Percentiles rank a stretch among this genome's conserved stretches.
These are phyloP conservation scores for Plutomurus gul DNA, from an alignment of 1,140 invertebrate species.

Conservation along the genomic window DNA sequence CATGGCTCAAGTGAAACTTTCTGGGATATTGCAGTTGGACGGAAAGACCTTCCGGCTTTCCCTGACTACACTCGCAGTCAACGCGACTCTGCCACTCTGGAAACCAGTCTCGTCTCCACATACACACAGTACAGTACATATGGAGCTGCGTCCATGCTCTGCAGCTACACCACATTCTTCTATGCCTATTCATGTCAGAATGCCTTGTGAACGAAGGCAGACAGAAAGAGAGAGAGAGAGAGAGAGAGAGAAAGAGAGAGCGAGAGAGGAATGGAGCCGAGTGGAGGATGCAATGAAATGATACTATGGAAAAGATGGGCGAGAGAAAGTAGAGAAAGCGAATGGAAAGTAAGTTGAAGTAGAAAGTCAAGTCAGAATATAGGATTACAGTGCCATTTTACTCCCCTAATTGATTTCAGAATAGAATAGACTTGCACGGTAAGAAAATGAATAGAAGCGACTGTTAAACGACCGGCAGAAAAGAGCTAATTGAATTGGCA, in stretches of 20 bases:
- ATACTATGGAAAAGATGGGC: background rate
- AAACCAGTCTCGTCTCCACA: no score
- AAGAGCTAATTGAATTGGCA: conserved; percentile 21
- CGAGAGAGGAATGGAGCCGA: background rate
- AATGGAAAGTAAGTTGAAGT: background rate
- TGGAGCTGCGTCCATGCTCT: no score
- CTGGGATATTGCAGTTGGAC: background rate
- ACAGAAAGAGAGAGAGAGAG: no score
- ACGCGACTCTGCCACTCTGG: background rate
- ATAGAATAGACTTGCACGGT: conserved; percentile 6
- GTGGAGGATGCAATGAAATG: no score
- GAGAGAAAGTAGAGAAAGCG: background rate
- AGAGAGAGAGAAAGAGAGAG: no score
- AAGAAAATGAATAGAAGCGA: background rate
- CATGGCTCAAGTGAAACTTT: background rate
- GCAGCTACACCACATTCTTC: no score
- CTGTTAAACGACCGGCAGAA: background rate
- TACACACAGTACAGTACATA: no score
- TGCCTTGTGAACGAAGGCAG: no score
- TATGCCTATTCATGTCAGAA: no score
- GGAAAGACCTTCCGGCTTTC: background rate
- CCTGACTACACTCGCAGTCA: background rate
- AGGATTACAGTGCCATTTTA: conserved; percentile 25
- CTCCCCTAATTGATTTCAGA: conserved; percentile 29
- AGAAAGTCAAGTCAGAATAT: background rate